Evolutionary conservation across 2,888 invertebrate genomes (phyloP).

Genomic region (Sinopyrophorus schimmeli): DNA sequence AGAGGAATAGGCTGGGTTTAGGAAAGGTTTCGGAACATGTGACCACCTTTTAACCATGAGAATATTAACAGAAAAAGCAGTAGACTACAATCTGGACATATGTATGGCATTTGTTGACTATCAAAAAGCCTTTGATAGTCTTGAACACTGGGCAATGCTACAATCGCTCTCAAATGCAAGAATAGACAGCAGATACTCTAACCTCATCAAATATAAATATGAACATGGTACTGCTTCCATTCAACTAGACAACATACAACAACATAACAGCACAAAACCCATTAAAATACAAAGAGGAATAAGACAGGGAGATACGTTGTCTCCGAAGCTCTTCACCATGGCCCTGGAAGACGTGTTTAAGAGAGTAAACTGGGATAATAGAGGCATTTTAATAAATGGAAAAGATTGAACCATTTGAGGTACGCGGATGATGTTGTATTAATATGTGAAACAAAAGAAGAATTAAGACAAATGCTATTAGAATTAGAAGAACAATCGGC

Average conservation of each 20-base stretch:
- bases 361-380: neutral
- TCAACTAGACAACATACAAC: neutral
- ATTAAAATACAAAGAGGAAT: neutral
- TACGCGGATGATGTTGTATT: neutral
- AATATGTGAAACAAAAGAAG: neutral
- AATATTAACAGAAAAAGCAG: neutral
- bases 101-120: neutral
- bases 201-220: neutral
- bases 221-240: neutral
- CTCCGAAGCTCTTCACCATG: neutral
- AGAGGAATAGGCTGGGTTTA: neutral
- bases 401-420: neutral
- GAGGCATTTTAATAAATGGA: neutral
- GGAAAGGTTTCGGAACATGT: neutral
- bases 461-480: neutral
- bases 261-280: neutral
- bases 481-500: neutral
- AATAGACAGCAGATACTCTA: neutral
- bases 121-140: conserved; percentile 1
- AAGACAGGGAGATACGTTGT: neutral
- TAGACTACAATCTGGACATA: neutral
- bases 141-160: conserved; percentile 6
- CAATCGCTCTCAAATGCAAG: neutral
- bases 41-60: neutral
- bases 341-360: conserved; percentile 5